Percentiles rank a stretch among this genome's conserved stretches.
Evolutionary conservation across 2,113 vertebrate species (phyloP).

Genomic region (Guaruba guarouba): DNA sequence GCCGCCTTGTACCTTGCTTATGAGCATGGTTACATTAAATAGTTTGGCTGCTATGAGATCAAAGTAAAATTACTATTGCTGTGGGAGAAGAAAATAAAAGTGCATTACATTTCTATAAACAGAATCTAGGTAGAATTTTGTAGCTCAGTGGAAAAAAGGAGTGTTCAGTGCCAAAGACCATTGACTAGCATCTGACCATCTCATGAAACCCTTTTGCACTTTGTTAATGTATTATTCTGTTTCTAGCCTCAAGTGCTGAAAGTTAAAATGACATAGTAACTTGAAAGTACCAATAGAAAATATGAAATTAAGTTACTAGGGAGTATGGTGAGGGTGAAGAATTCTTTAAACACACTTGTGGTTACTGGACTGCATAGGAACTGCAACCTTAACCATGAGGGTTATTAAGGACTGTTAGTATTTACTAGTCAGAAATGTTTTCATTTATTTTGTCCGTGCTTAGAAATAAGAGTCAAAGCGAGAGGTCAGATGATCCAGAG

Average conservation of each 20-base stretch:
- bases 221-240: constrained; percentile 55
- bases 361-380: neutral
- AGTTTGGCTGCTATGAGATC: constrained; percentile 69
- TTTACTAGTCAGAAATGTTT: neutral
- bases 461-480: neutral
- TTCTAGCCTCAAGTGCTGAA: constrained; percentile 39
- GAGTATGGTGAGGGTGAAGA: constrained; percentile 9
- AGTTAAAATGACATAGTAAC: constrained; percentile 61
- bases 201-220: constrained; percentile 38
- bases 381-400: neutral
- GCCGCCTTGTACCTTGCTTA: constrained; percentile 73
- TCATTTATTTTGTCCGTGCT: neutral
- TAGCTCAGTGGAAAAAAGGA: constrained; percentile 13
- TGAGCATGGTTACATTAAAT: constrained; percentile 72
- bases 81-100: constrained; percentile 37
- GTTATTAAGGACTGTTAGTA: neutral
- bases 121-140: constrained; percentile 64
- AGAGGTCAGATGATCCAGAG: constrained; percentile 1
- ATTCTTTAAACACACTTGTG: constrained; percentile 40
- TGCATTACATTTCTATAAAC: constrained; percentile 65
- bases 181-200: constrained; percentile 25
- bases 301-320: constrained; percentile 34
- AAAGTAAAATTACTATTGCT: constrained; percentile 76
- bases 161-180: constrained; percentile 32
- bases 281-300: constrained; percentile 54